Evolutionary conservation across 2,113 vertebrate species (phyloP).

Genomic region (Podiceps cristatus): DNA sequence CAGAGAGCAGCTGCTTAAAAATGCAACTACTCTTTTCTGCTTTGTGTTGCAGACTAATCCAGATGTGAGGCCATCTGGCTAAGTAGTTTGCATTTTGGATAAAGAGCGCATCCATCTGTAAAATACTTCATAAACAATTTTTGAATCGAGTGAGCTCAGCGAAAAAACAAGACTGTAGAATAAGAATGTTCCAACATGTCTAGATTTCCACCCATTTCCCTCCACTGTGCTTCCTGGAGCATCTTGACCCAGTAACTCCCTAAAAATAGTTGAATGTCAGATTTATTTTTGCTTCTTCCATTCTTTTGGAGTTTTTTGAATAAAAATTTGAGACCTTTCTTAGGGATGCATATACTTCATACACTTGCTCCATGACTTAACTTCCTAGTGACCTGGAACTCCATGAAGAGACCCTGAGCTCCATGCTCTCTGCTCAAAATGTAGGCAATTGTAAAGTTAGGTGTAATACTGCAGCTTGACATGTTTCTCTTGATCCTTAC

Average conservation of each 20-base stretch:
- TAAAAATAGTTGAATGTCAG: neutral
- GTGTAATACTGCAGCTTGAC: neutral
- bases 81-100: constrained; percentile 16
- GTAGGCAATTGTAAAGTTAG: neutral
- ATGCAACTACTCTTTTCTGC: neutral
- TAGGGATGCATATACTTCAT: neutral
- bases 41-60: constrained; percentile 2
- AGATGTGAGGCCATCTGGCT: constrained; percentile 63
- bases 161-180: neutral
- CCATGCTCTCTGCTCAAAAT: fast-evolving
- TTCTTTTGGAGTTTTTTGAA: neutral
- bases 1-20: constrained; percentile 32
- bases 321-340: neutral
- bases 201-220: neutral
- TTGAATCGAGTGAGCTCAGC: neutral
- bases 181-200: neutral
- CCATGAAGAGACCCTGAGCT: neutral
- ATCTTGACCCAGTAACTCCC: neutral
- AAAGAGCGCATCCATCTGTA: constrained; percentile 16
- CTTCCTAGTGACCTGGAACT: neutral
- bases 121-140: constrained; percentile 36
- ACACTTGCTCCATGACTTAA: neutral
- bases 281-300: neutral
- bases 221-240: neutral
- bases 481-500: neutral